phyloP scores from a whole-genome alignment of 2,888 invertebrate species.

The Coecobrya sp. region DNA sequence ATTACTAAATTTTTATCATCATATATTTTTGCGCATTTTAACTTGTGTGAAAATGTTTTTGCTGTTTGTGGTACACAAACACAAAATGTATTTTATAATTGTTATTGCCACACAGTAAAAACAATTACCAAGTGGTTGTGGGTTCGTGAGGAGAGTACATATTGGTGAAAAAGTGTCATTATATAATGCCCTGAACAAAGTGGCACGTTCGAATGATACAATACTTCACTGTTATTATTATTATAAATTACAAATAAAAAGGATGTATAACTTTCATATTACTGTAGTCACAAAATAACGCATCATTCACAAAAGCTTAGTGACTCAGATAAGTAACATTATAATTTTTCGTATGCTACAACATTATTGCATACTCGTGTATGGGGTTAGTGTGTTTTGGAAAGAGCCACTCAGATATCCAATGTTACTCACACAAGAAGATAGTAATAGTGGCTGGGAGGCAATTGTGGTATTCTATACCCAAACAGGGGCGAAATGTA shows the following conservation, averaged over 20 bases:
- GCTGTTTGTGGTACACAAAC: conserved; percentile 65
- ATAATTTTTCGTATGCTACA: not conserved
- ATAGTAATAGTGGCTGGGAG: not conserved
- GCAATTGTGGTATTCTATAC: not conserved
- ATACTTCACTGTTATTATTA: conserved; percentile 48
- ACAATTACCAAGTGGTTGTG: conserved; percentile 79
- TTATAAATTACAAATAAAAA: conserved; percentile 59
- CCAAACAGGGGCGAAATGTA: conserved; percentile 41
- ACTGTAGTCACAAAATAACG: not conserved
- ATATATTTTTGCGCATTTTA: conserved; percentile 2
- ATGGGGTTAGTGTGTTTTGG: not conserved
- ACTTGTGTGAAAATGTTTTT: conserved; percentile 69
- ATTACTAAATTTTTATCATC: conserved; percentile 38
- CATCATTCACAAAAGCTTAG: not conserved
- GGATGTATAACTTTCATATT: conserved; percentile 63
- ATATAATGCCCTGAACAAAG: conserved; percentile 58
- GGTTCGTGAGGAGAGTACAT: conserved; percentile 77
- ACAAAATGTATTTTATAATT: conserved; percentile 76
- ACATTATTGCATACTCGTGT: not conserved
- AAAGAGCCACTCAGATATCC: not conserved
- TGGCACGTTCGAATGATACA: conserved; percentile 50
- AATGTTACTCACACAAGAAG: not conserved
- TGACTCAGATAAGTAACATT: not conserved
- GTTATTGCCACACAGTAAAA: conserved; percentile 81
- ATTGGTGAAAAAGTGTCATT: conserved; percentile 67